A percentile compares a stretch with the other conserved stretches of the same genome.
Evolutionary conservation across 1,140 invertebrate genomes (phyloP).

Genomic region (Armadillidium nasatum): DNA sequence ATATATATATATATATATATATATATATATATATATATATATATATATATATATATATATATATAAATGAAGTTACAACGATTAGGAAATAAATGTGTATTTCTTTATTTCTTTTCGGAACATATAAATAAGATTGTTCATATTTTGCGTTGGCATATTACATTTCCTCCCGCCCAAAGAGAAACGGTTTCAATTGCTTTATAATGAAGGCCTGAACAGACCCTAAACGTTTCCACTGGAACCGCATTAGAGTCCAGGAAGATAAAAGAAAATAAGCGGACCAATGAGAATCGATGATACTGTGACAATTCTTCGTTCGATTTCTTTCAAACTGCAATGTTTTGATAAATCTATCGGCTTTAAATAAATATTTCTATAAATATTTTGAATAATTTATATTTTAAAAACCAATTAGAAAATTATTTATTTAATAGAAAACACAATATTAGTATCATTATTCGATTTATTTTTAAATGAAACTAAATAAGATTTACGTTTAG

Average conservation of each 20-base stretch:
- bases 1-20: neutral
- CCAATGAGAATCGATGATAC: slow-evolving; percentile 2
- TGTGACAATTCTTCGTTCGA: slow-evolving; percentile 1
- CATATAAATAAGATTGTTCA: slow-evolving; percentile 4
- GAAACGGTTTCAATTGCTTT: neutral
- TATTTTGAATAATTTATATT: neutral
- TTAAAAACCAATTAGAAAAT: neutral
- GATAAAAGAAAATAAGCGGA: neutral
- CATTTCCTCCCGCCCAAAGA: no score
- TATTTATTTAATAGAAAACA: no score
- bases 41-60: neutral
- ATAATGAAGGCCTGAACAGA: neutral
- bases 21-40: neutral
- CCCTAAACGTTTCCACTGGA: neutral
- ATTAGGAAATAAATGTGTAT: neutral
- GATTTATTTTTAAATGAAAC: neutral
- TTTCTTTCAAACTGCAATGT: neutral
- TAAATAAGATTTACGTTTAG: neutral
- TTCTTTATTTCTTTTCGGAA: neutral
- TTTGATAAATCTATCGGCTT: neutral
- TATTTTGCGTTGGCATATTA: neutral
- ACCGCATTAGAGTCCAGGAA: neutral
- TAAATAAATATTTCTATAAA: neutral
- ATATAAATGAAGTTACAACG: neutral
- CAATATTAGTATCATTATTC: neutral